These are phyloP conservation scores for Petroica traversi DNA, from an alignment of 2,113 vertebrate genomes.

Conservation along the genomic window DNA sequence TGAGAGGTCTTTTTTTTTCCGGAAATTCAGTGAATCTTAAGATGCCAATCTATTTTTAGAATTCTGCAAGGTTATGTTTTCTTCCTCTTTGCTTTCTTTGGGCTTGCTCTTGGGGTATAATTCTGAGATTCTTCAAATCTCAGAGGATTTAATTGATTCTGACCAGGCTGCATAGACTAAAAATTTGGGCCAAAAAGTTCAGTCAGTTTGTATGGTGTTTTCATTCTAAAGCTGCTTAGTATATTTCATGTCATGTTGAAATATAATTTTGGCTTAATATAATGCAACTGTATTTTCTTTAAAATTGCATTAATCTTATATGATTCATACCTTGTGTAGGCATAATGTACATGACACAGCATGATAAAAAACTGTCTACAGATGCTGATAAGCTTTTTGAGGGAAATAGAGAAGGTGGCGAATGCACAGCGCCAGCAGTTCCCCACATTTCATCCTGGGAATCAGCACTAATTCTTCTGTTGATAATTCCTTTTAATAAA, in stretches of 20 bases:
- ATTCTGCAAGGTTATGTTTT: not conserved
- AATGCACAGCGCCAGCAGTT: not conserved
- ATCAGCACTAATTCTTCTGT: not conserved
- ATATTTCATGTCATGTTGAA: not conserved
- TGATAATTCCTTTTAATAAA: not conserved
- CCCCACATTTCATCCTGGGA: not conserved
- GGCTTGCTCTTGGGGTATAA: not conserved
- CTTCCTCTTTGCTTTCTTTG: not conserved
- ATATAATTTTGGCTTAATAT: not conserved
- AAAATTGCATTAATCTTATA: not conserved
- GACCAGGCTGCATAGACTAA: not conserved
- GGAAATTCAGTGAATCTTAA: not conserved
- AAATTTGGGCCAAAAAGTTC: not conserved
- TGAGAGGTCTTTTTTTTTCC: not conserved
- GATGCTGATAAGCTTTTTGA: not conserved
- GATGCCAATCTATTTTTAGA: not conserved
- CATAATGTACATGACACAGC: not conserved
- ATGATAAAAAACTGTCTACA: not conserved
- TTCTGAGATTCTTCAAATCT: not conserved
- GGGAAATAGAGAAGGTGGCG: not conserved
- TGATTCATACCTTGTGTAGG: not conserved
- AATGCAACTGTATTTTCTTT: not conserved
- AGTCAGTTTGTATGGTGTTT: rapidly evolving
- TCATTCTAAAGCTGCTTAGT: not conserved
- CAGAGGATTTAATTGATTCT: not conserved